Evolutionary conservation across 53 echinoderm and acorn worm species (phyloP), one percentile per base, ranked within the genome.

Genomic region (Luidia sarsii): DNA sequence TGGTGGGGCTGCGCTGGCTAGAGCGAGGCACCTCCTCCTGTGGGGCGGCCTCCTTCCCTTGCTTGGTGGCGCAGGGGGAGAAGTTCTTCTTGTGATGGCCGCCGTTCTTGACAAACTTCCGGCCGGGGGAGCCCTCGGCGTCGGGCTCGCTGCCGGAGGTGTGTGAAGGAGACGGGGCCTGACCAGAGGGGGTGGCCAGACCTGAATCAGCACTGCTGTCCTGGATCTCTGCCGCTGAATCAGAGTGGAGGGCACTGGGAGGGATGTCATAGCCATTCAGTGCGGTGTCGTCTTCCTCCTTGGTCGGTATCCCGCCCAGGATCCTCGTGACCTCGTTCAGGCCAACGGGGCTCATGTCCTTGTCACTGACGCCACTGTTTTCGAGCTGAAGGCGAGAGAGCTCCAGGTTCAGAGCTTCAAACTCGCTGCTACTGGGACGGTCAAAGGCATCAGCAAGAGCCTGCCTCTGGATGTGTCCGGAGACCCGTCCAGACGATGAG

Each of bases 321-420:
- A 77, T 77, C 48, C 77, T 77, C n/a, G 77, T 60, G 41, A 77
- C 59, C 61, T 77, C 77, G 19, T 61, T 77, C 10, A 77, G 77
- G 20, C 77, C 61, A 15, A 33, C 45, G 9, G 60, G 33, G 33
- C 31, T 16, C 11, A 11, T 7, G 11, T 19, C 55, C 46, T 4
- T 61, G 18, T 3, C n/a, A 19, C 13, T 41, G 18, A 72, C 33
- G n/a, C n/a, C n/a, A 24, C 23, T 72, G 39, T 50, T 69, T 6
- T 19, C 48, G 2, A 77, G 43, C 29, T 43, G 32, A 54, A 77
- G 22, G 0, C 29, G 30, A 18, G 61, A 61, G 28, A 77, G 45
- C 61, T 77, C 77, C 33, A 77, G 39, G n/a, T 77, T 77, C 56
- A 77, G 23, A 10, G 77, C 77, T 10, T 77, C 77, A 8, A 77